A percentile compares a stretch with the other conserved stretches of the same genome.
Evolutionary conservation across 2,113 vertebrate genomes (phyloP).

Genomic region (Lasiurus cinereus): DNA sequence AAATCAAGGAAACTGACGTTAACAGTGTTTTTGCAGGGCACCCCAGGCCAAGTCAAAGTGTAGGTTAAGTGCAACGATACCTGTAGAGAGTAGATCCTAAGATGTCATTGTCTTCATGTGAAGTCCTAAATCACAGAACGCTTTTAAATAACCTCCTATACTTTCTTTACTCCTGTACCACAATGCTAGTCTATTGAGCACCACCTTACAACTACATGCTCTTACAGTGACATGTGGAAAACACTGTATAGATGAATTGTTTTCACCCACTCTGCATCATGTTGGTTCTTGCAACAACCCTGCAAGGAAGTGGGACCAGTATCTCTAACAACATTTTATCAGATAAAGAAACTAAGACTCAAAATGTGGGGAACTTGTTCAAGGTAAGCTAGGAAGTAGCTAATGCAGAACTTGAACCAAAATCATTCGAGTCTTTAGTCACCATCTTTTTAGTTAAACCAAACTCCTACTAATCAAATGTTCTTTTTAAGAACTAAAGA

Average conservation of each 20-base stretch:
- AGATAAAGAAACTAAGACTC: conserved; percentile 13
- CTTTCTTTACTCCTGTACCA: not conserved
- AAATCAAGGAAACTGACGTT: not conserved
- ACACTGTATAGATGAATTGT: not conserved
- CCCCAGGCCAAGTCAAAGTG: not conserved
- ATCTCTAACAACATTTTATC: not conserved
- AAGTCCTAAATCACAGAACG: not conserved
- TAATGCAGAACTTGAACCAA: not conserved
- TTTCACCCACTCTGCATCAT: not conserved
- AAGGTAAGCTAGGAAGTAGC: not conserved
- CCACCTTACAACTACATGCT: not conserved
- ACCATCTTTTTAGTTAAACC: not conserved
- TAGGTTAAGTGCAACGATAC: not conserved
- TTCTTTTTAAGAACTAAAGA: conserved; percentile 38
- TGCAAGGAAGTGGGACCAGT: not conserved
- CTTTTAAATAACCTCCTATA: not conserved
- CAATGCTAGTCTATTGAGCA: not conserved
- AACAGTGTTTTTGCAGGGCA: not conserved
- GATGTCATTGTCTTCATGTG: not conserved
- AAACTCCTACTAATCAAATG: not conserved
- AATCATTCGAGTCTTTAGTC: not conserved
- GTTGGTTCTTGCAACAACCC: not conserved
- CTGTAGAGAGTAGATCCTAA: not conserved
- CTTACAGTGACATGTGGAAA: not conserved
- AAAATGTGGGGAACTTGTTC: not conserved